A percentile compares a stretch with the other conserved stretches of the same genome.
phyloP scores from a whole-genome alignment of 2,113 vertebrate genomes.

The Hassar affinis region DNA sequence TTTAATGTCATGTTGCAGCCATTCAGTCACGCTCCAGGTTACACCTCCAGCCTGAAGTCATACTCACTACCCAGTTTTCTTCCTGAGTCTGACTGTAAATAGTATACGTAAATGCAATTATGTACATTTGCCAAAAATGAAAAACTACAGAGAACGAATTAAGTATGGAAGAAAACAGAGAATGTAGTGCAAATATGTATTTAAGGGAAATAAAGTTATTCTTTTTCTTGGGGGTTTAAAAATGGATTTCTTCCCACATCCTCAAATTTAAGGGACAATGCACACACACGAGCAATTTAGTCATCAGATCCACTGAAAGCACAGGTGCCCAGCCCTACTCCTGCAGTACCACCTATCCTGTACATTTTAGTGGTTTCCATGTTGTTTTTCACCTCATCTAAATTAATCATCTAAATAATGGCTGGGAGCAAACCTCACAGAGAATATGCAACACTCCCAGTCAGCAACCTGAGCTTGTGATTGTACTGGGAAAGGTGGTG shows the following conservation, averaged over 20 bases:
- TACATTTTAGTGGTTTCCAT: neutral
- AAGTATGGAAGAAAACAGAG: constrained; percentile 47
- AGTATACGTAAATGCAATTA: constrained; percentile 59
- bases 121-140: constrained; percentile 67
- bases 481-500: neutral
- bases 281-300: neutral
- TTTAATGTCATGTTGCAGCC: constrained; percentile 14
- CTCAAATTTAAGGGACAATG: neutral
- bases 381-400: neutral
- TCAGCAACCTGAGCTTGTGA: neutral
- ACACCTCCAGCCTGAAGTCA: constrained; percentile 6
- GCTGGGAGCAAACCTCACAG: neutral
- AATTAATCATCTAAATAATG: neutral
- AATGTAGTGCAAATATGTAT: constrained; percentile 67
- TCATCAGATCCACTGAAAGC: neutral
- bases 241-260: neutral
- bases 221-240: constrained; percentile 65
- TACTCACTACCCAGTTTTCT: neutral
- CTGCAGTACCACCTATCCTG: neutral
- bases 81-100: constrained; percentile 62
- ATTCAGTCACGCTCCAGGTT: constrained; percentile 1
- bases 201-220: constrained; percentile 69
- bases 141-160: constrained; percentile 33
- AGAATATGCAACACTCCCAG: neutral
- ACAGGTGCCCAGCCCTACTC: neutral